Evolutionary conservation across 2,113 vertebrate species (phyloP).

Genomic region (Andinoacara biseriatus): DNA sequence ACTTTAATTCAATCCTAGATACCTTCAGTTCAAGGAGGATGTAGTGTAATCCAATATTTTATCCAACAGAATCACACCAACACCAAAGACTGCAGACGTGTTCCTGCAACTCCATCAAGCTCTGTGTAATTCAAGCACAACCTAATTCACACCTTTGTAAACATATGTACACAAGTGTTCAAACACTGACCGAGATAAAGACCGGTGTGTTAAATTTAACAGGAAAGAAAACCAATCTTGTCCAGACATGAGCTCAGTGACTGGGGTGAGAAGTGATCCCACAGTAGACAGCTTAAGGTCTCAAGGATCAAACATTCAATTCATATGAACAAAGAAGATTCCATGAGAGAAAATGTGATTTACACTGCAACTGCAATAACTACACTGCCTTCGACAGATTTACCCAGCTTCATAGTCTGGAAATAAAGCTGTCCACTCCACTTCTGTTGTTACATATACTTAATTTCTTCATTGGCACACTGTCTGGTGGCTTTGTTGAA

Average conservation of each 20-base stretch:
- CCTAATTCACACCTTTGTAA: neutral
- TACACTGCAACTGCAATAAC: neutral
- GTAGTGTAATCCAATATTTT: neutral
- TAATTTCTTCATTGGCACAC: neutral
- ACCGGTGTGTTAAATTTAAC: slow-evolving; percentile 50
- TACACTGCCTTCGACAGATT: neutral
- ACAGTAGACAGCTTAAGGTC: slow-evolving; percentile 26
- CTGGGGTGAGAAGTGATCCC: slow-evolving; percentile 1
- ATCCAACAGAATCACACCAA: neutral
- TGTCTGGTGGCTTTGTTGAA: neutral
- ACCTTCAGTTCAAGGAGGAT: neutral
- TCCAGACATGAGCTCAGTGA: slow-evolving; percentile 39
- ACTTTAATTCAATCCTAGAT: neutral
- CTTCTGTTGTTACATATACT: neutral
- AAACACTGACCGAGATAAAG: neutral
- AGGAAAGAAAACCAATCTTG: neutral
- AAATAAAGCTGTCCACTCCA: neutral
- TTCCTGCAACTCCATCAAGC: neutral
- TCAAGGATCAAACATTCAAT: slow-evolving; percentile 15
- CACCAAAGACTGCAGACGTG: neutral
- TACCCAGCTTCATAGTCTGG: neutral
- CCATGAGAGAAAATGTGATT: slow-evolving; percentile 25
- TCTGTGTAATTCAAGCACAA: neutral
- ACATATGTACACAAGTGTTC: neutral
- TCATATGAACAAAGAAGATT: slow-evolving; percentile 35